A percentile compares a stretch with the other conserved stretches of the same genome.
Conservation (phyloP, 2,888 invertebrate species). For the Seira sanloemensis region DNA sequence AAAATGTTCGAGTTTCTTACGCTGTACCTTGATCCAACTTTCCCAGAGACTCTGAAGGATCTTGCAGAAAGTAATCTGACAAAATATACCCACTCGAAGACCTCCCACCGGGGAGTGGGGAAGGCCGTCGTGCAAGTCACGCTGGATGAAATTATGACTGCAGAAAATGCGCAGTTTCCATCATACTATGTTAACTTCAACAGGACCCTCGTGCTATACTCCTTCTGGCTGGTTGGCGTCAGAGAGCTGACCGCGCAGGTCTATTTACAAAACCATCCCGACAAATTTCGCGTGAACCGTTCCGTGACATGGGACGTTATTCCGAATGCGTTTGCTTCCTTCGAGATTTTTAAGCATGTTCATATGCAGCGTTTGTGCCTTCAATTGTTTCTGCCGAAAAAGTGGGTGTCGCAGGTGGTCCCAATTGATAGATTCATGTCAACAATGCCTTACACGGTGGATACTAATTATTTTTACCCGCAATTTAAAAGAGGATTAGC, state of each 20-base stretch:
- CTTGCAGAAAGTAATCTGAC: not conserved
- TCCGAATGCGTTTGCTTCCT: not conserved
- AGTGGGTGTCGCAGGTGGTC: conserved; percentile 21
- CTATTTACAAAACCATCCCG: not conserved
- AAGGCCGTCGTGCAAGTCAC: not conserved
- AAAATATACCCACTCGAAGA: conserved; percentile 1
- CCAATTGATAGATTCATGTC: conserved; percentile 14
- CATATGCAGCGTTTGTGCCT: conserved; percentile 27
- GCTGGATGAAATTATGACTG: conserved; percentile 26
- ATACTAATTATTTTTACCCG: conserved; percentile 41
- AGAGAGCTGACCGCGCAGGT: not conserved
- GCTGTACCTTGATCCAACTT: conserved; percentile 10
- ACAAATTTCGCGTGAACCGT: not conserved
- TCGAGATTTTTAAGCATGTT: conserved; percentile 35
- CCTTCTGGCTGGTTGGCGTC: not conserved
- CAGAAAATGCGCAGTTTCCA: not conserved
- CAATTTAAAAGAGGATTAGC: conserved; percentile 16
- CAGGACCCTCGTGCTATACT: not conserved
- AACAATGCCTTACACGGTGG: conserved; percentile 37
- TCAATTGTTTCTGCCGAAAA: conserved; percentile 15
- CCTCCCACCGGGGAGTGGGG: not conserved
- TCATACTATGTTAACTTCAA: conserved; percentile 20
- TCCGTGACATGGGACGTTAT: not conserved
- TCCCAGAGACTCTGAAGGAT: conserved; percentile 1
- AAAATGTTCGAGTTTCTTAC: conserved; percentile 43